Conservation (phyloP, 2,888 invertebrate genomes). For the Campaea margaritaria region DNA sequence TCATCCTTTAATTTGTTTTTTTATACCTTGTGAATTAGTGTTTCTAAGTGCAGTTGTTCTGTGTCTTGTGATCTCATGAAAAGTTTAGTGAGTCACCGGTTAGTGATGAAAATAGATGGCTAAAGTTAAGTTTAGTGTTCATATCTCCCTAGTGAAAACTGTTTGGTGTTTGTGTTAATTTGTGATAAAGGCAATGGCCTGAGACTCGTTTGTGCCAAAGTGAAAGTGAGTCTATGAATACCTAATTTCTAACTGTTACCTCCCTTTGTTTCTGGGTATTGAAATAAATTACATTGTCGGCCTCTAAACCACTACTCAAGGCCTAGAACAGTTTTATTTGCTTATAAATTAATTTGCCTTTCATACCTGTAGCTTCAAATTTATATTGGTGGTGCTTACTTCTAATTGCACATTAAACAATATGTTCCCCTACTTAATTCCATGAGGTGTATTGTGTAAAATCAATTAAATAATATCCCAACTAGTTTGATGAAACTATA, state of each 20-base stretch:
- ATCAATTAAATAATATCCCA: too few species aligned
- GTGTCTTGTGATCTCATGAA: conserved; percentile 30
- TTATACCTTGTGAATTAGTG: conserved; percentile 73
- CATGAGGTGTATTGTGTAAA: too few species aligned
- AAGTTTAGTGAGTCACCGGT: conserved; percentile 26
- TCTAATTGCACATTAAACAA: too few species aligned
- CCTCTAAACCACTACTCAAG: too few species aligned
- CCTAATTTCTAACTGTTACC: not conserved
- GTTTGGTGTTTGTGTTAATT: conserved; percentile 11
- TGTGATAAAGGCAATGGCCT: conserved; percentile 11
- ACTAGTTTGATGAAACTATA: too few species aligned
- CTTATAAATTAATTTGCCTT: too few species aligned
- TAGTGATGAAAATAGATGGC: not conserved
- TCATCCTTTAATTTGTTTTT: conserved; percentile 79
- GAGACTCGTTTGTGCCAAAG: conserved; percentile 33
- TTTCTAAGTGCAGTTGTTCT: conserved; percentile 33
- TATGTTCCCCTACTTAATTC: too few species aligned
- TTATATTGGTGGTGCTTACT: too few species aligned
- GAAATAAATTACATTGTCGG: too few species aligned
- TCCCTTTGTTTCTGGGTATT: not conserved
- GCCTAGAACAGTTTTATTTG: too few species aligned
- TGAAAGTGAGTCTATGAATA: conserved; percentile 16
- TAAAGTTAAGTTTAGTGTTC: not conserved
- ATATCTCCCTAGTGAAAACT: not conserved
- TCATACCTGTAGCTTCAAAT: too few species aligned